A percentile compares a stretch with the other conserved stretches of the same genome.
Evolutionary conservation across 1,140 invertebrate species (phyloP).

Genomic region (Ips typographus): DNA sequence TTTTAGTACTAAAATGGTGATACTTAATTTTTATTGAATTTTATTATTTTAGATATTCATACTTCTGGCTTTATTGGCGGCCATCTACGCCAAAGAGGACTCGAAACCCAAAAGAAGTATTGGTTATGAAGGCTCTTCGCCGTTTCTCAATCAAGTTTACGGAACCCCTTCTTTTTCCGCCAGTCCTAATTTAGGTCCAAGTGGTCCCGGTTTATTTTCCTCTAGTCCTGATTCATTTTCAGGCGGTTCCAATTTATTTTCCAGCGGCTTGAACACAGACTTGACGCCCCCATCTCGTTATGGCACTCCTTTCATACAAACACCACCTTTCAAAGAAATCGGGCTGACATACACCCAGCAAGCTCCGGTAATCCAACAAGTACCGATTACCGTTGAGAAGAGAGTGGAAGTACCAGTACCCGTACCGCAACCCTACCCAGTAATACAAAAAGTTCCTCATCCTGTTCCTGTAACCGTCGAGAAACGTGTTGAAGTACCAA

Average conservation of each 20-base stretch:
- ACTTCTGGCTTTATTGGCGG: neutral
- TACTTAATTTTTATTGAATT: too few relatives aligned
- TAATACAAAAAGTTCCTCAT: conserved; percentile 7
- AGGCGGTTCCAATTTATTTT: too few relatives aligned
- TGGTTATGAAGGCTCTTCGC: neutral
- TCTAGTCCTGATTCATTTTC: too few relatives aligned
- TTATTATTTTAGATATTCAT: neutral
- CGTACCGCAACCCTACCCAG: conserved; percentile 14
- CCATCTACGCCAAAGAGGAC: neutral
- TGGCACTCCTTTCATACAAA: too few relatives aligned
- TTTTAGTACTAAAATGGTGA: too few relatives aligned
- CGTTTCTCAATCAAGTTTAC: neutral
- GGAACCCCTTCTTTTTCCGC: neutral
- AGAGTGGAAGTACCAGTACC: conserved; percentile 12
- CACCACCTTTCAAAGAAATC: too few relatives aligned
- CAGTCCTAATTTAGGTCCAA: too few relatives aligned
- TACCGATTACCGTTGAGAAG: conserved; percentile 12
- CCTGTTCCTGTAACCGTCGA: conserved; percentile 14
- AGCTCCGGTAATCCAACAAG: neutral
- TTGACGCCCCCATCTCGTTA: too few relatives aligned
- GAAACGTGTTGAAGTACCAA: conserved; percentile 15
- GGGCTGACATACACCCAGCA: too few relatives aligned
- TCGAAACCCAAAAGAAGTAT: conserved; percentile 8
- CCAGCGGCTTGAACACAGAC: too few relatives aligned
- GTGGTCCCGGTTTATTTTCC: too few relatives aligned